A percentile compares a stretch with the other conserved stretches of the same genome.
phyloP scores from a whole-genome alignment of 2,797 vertebrate genomes.

The Hoplostethus mediterraneus region DNA sequence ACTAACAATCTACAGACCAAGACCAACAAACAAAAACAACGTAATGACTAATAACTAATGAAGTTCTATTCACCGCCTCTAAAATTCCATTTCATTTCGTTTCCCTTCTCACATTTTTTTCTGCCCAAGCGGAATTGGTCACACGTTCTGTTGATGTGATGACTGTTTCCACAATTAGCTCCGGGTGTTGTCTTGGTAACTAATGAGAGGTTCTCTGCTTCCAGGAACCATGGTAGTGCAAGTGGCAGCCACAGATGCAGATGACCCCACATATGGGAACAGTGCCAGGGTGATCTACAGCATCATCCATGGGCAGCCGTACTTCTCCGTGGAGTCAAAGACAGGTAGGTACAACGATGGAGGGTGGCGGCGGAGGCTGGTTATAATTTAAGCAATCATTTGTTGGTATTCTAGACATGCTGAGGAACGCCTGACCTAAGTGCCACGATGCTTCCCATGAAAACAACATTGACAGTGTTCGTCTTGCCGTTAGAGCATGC shows the following conservation, averaged over 20 bases:
- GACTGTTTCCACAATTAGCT: conserved; percentile 72
- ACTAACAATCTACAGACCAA: conserved; percentile 30
- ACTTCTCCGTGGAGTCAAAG: conserved; percentile 98
- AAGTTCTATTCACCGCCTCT: conserved; percentile 56
- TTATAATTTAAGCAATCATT: too few relatives aligned
- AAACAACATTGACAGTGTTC: conserved; percentile 6
- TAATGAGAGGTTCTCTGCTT: conserved; percentile 67
- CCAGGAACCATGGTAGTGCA: conserved; percentile 96
- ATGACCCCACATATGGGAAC: conserved; percentile 96
- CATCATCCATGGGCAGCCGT: conserved; percentile 95
- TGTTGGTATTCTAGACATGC: too few relatives aligned
- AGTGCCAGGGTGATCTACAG: conserved; percentile 97
- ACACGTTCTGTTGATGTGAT: conserved; percentile 47
- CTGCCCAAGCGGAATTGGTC: conserved; percentile 61
- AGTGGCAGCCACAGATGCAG: conserved; percentile 96
- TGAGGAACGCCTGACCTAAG: too few relatives aligned
- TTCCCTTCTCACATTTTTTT: conserved; percentile 1
- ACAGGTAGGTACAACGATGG: conserved; percentile 85
- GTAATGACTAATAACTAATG: conserved; percentile 49
- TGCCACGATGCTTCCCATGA: neutral
- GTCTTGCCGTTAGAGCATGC: neutral
- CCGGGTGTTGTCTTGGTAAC: conserved; percentile 72
- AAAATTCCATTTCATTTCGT: conserved; percentile 41
- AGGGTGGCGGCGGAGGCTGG: too few relatives aligned
- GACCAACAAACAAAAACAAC: conserved; percentile 29